Evolutionary conservation across 2,888 invertebrate genomes (phyloP).

Genomic region (Andricus curvator): DNA sequence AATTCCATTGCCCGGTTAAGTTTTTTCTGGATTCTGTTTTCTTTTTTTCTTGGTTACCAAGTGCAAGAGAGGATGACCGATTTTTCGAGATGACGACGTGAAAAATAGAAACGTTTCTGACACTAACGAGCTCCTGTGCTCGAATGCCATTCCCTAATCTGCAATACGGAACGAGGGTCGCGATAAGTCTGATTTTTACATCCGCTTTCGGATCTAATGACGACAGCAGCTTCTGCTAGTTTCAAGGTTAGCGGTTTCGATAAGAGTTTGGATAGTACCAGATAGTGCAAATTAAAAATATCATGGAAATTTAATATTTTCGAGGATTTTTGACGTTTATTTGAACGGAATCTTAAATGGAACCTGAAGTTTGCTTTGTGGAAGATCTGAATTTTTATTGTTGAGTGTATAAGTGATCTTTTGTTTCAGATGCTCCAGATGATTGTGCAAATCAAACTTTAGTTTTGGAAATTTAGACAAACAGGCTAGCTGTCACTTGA

Average conservation of each 20-base stretch:
- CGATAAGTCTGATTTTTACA: conserved; percentile 62
- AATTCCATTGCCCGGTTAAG: conserved; percentile 20
- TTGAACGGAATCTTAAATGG: neutral
- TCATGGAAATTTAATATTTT: neutral
- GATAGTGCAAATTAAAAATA: conserved; percentile 2
- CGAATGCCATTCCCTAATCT: conserved; percentile 52
- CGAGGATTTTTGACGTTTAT: neutral
- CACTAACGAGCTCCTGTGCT: conserved; percentile 51
- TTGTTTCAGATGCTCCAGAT: neutral
- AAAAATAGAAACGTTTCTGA: conserved; percentile 43
- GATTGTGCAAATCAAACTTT: neutral
- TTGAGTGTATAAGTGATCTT: neutral
- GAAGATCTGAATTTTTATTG: neutral
- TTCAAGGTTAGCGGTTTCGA: conserved; percentile 7
- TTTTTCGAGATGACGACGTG: neutral
- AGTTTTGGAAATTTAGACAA: too few species aligned
- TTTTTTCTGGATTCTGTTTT: neutral
- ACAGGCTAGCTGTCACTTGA: too few species aligned
- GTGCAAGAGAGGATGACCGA: conserved; percentile 10
- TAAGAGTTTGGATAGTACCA: neutral
- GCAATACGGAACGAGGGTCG: conserved; percentile 53
- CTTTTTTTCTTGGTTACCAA: conserved; percentile 4
- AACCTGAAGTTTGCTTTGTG: neutral
- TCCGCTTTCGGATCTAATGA: conserved; percentile 51
- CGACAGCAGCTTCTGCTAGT: conserved; percentile 33